Conservation (phyloP, 2,888 invertebrate genomes). For the Tricholauxania praeusta region DNA sequence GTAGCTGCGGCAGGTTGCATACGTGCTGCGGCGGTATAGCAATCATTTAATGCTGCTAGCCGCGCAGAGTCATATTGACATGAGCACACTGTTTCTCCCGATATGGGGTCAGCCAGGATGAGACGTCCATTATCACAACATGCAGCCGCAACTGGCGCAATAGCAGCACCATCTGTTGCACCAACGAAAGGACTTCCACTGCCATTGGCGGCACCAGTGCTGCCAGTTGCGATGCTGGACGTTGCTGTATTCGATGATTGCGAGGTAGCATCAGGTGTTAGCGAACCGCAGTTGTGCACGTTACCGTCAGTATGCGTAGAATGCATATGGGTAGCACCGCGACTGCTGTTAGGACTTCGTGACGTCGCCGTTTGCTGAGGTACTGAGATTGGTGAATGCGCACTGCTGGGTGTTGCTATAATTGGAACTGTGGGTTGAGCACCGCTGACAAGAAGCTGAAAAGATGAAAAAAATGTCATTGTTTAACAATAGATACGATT, state of each 20-base stretch:
- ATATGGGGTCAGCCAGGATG: constrained; percentile 91
- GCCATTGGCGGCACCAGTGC: constrained; percentile 9
- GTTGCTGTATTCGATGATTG: constrained; percentile 58
- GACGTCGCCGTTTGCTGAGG: constrained; percentile 55
- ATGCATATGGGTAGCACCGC: constrained; percentile 40
- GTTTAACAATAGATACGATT: background rate
- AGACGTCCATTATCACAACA: constrained; percentile 94
- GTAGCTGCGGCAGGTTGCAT: constrained; percentile 78
- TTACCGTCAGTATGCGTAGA: constrained; percentile 40
- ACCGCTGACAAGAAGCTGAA: constrained; percentile 48
- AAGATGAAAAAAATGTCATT: constrained; percentile 43
- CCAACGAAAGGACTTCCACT: constrained; percentile 10
- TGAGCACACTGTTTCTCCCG: constrained; percentile 92
- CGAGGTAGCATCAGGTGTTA: constrained; percentile 50
- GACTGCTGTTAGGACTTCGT: constrained; percentile 59
- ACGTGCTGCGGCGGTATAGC: constrained; percentile 69
- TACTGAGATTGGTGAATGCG: constrained; percentile 48
- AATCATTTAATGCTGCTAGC: constrained; percentile 37
- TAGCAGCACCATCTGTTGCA: constrained; percentile 8
- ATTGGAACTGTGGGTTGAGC: constrained; percentile 35
- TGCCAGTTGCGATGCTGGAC: constrained; percentile 50
- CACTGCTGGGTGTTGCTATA: constrained; percentile 40
- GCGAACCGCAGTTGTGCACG: constrained; percentile 43
- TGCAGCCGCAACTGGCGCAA: constrained; percentile 57
- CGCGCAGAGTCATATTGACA: constrained; percentile 88